Evolutionary conservation across 1,140 invertebrate species (phyloP).

Genomic region (Penaeus indicus): DNA sequence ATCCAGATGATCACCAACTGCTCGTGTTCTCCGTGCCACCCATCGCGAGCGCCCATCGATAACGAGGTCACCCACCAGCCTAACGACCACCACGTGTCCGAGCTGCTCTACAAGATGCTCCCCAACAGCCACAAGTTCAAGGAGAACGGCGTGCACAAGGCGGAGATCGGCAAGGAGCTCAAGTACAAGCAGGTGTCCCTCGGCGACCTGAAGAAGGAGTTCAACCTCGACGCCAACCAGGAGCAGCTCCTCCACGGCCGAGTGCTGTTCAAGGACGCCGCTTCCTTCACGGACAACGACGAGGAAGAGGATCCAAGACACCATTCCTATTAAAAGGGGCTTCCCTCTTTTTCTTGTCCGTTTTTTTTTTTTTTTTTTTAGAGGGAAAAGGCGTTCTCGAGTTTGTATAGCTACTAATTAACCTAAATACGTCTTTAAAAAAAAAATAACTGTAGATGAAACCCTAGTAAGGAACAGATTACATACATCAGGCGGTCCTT

Average conservation of each 20-base stretch:
- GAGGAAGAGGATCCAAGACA: slow-evolving; percentile 21
- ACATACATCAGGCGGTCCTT: too few species aligned
- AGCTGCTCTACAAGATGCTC: slow-evolving; percentile 56
- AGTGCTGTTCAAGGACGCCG: background rate
- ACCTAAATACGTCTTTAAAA: too few species aligned
- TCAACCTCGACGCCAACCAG: slow-evolving; percentile 11
- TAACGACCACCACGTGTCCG: slow-evolving; percentile 51
- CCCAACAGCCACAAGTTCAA: slow-evolving; percentile 51
- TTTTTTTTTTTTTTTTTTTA: too few species aligned
- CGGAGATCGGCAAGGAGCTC: background rate
- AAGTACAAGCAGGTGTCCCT: slow-evolving; percentile 20
- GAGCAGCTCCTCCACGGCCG: slow-evolving; percentile 9
- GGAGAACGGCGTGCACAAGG: slow-evolving; percentile 8
- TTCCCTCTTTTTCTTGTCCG: too few species aligned
- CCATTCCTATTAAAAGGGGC: background rate
- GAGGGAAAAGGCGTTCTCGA: too few species aligned
- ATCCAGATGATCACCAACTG: slow-evolving; percentile 79
- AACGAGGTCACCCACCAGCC: slow-evolving; percentile 49
- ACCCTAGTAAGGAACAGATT: too few species aligned
- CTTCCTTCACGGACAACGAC: slow-evolving; percentile 24
- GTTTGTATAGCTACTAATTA: too few species aligned
- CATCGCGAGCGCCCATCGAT: slow-evolving; percentile 29
- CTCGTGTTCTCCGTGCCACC: slow-evolving; percentile 75
- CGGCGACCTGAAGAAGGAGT: slow-evolving; percentile 35
- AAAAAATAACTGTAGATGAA: too few species aligned